Base-by-base conservation (phyloP, 1,140 invertebrate genomes). In the Pemphigus obesinymphae region DNA sequence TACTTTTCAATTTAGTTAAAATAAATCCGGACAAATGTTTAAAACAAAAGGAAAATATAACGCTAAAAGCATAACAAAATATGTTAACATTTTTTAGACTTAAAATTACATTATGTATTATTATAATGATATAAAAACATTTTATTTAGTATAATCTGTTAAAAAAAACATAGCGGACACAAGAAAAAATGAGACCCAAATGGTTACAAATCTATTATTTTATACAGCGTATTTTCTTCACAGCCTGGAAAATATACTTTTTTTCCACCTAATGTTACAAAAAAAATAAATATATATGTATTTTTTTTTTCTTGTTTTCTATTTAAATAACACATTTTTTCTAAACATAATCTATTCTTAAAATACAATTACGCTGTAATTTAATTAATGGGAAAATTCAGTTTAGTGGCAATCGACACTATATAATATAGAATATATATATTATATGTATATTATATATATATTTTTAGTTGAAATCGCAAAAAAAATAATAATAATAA, bases 161-260 rank as follows among this genome's bases (percentile, higher is more conserved):
- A 63, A 80, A 63, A 73, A 80, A 58, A 80, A 61, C 53, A 80
- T 63, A 63, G 76, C 23, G 55, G 76, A 78, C 53, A 63, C 53
- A 80, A 80, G 76, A 80, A 61, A 78, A 80, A 63, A 80, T 63
- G 76, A 80, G 76, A 80, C 76, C 53, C 76, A 80, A 80, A 80
- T 29, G 55, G 55, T 80, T 80, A 80, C 53, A 45, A n/a, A 80
- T 80, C 76, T 80, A 80, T 80, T 23, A 80, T 63, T 80, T 80
- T 80, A 43, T 80, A 80, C 26, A 80, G 76, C 76, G 63, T 63
- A 43, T 78, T 76, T 80, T 63, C 26, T 63, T 80, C 76, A 80
- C 76, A 80, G 76, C 76, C 76, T 43, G 76, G 55, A 80, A 80
- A 80, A 80, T 80, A 63, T 63, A 63, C 37, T 61, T 53, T 80